A percentile compares a stretch with the other conserved stretches of the same genome.
These are phyloP conservation scores for Acanthochromis polyacanthus DNA, from an alignment of 2,113 vertebrate genomes.

Conservation along the genomic window DNA sequence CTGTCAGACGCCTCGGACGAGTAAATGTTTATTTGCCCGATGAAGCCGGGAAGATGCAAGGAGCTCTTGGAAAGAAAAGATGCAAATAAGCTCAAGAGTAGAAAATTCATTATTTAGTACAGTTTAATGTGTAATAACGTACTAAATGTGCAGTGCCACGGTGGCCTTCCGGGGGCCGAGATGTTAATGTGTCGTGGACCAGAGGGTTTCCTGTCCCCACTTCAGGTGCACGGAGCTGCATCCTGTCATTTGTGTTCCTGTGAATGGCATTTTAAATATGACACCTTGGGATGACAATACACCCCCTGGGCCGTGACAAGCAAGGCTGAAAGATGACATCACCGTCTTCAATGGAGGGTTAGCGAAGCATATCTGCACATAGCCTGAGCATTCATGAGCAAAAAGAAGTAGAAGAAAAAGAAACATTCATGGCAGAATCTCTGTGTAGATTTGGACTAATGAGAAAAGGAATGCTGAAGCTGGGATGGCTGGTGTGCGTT, in stretches of 20 bases:
- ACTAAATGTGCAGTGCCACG: neutral
- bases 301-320: constrained; percentile 69
- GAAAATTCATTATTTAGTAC: neutral
- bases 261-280: constrained; percentile 72
- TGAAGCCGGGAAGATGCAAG: neutral
- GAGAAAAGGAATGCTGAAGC: constrained; percentile 43
- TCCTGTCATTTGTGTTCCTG: constrained; percentile 67
- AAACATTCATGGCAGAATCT: constrained; percentile 33
- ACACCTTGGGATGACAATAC: constrained; percentile 71
- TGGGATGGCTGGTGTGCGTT: constrained; percentile 39
- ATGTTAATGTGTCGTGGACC: constrained; percentile 19
- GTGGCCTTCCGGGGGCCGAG: constrained; percentile 2
- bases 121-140: neutral
- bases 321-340: constrained; percentile 73
- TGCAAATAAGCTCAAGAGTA: too few species aligned
- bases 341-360: constrained; percentile 58
- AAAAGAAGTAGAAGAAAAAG: neutral
- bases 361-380: constrained; percentile 53
- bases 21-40: constrained; percentile 37
- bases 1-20: constrained; percentile 47
- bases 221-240: constrained; percentile 70
- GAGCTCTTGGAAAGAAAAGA: neutral
- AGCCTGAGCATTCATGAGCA: constrained; percentile 33
- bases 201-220: constrained; percentile 14
- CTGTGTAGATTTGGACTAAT: constrained; percentile 30